Evolutionary conservation across 2,113 vertebrate genomes (phyloP).

Genomic region (Hydrolagus affinis): DNA sequence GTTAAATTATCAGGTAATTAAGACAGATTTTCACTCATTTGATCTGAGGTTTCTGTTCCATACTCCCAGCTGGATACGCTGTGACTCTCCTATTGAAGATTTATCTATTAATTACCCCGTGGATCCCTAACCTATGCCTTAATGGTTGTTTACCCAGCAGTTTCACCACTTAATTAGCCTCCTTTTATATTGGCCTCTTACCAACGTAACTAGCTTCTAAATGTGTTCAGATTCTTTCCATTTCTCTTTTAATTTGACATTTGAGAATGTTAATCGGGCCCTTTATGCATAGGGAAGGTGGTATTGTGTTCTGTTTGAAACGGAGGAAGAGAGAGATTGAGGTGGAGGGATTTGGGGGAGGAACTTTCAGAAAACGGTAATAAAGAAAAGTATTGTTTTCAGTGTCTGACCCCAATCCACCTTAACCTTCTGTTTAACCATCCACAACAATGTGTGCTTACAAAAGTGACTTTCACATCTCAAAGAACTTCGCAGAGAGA

Average conservation of each 20-base stretch:
- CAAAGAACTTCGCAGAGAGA: no score
- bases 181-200: neutral
- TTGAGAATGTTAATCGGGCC: neutral
- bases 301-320: no score
- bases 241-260: constrained; percentile 1
- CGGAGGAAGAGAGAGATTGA: no score
- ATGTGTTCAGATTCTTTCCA: neutral
- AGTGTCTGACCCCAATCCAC: no score
- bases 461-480: no score
- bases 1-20: neutral
- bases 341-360: no score
- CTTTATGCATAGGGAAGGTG: neutral
- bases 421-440: no score
- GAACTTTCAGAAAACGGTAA: no score
- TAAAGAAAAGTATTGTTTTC: no score
- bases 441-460: no score
- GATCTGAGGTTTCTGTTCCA: neutral
- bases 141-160: neutral
- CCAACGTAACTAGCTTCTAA: neutral
- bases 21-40: neutral
- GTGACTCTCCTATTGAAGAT: neutral
- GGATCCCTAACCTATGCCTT: neutral
- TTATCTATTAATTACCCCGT: neutral
- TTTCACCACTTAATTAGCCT: constrained; percentile 9
- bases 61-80: neutral